phyloP scores from a whole-genome alignment of 2,888 invertebrate species.

The Netelia fuscicornis region DNA sequence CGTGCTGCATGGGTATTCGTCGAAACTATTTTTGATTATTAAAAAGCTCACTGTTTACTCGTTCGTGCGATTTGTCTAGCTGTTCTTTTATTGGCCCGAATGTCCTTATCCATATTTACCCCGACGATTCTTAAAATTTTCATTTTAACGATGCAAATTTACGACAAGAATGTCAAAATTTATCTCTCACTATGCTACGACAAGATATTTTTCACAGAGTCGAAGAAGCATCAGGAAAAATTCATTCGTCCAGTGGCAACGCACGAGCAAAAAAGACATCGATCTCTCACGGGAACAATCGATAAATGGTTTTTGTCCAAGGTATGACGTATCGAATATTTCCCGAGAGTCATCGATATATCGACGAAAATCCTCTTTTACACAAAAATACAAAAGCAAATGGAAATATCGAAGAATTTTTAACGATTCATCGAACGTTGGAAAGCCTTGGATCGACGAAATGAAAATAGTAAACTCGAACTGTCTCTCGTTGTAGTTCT shows the following conservation, averaged over 20 bases:
- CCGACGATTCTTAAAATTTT: constrained; percentile 14
- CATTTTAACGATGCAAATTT: not conserved
- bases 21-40: constrained; percentile 84
- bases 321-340: constrained; percentile 60
- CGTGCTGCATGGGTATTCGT: constrained; percentile 74
- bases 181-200: too few species aligned
- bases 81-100: constrained; percentile 1
- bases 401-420: constrained; percentile 31
- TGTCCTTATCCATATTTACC: constrained; percentile 19
- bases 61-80: constrained; percentile 73
- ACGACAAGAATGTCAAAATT: too few species aligned
- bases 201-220: too few species aligned
- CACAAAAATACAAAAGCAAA: constrained; percentile 31
- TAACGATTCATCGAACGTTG: constrained; percentile 76
- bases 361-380: constrained; percentile 31
- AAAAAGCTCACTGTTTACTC: constrained; percentile 84
- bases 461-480: constrained; percentile 15
- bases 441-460: constrained; percentile 17
- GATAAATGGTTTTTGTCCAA: constrained; percentile 31
- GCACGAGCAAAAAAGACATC: constrained; percentile 5
- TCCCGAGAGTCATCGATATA: constrained; percentile 4
- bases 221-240: too few species aligned
- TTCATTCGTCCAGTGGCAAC: too few species aligned
- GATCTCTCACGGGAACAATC: constrained; percentile 45
- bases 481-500: constrained; percentile 25